Evolutionary conservation across 35 echinoderm and acorn worm genomes (phyloP), one percentile per base, ranked within the genome.

Genomic region (Stichopus chloronotus): DNA sequence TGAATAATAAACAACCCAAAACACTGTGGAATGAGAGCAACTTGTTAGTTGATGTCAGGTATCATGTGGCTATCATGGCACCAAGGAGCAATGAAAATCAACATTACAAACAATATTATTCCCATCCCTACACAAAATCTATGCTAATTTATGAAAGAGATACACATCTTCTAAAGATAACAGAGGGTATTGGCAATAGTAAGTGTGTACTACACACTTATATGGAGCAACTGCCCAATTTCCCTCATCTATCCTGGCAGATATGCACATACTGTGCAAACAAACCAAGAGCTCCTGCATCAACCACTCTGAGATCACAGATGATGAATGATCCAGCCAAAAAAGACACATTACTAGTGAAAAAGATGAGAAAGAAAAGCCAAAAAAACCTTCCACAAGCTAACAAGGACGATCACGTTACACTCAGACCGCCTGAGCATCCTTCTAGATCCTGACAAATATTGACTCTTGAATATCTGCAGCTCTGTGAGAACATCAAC

Each of bases 241-340:
- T 43, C 30, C 30, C 69, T 74, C 20, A 19, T 74, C 69, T 7
- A 20, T n/a, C 17, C 13, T 74, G 69, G 17, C 17, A 43, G 69
- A 74, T 21, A n/a, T 43, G 30, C 22, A 74, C 22, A 14, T 74
- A 74, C 69, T n/a, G 17, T 74, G 69, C 69, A 74, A 74, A 74
- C 69, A 74, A 20, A 7, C 17, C 19, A n/a, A 74, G 69, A 19
- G 69, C 19, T 74, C 69, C 17, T n/a, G 69, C 69, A 74, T 74
- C 69, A 74, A 2, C 7, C 17, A 20, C 13, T 20, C 17, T 7
- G 17, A 74, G 17, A 74, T 65, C 17, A n/a, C 69, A 14, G 69
- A 74, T 74, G 69, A 74, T 74, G 69, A 74, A 74, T 74, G 69
- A 74, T 74, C 69, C 22, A 74, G 69, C 69, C 69, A 74, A n/a